These are phyloP conservation scores for Acanthurus leucopareius DNA, from an alignment of 2,797 vertebrate species.

Conservation along the genomic window DNA sequence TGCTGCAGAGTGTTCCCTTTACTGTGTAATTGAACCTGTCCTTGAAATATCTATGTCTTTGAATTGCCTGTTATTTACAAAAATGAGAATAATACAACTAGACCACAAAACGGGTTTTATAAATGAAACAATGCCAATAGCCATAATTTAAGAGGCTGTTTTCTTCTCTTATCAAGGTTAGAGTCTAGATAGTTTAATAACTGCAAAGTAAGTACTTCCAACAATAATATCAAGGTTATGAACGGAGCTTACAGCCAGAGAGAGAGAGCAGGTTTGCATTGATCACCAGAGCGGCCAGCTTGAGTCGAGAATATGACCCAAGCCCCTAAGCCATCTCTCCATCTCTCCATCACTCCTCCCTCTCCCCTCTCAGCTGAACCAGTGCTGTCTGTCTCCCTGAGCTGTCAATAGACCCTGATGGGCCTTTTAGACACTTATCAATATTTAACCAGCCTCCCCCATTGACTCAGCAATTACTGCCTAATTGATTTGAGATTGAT, in stretches of 20 bases:
- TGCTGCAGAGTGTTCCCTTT: background rate
- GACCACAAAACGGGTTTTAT: background rate
- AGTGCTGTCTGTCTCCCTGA: slow-evolving; percentile 83
- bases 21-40: background rate
- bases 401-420: slow-evolving; percentile 86
- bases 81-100: background rate
- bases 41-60: background rate
- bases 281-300: slow-evolving; percentile 64
- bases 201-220: slow-evolving; percentile 19
- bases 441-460: slow-evolving; percentile 89
- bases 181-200: slow-evolving; percentile 16
- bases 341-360: slow-evolving; percentile 77
- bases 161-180: slow-evolving; percentile 15
- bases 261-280: slow-evolving; percentile 63
- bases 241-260: slow-evolving; percentile 38
- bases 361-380: slow-evolving; percentile 62
- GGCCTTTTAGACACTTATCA: slow-evolving; percentile 91
- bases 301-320: slow-evolving; percentile 73
- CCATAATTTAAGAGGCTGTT: background rate
- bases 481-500: slow-evolving; percentile 93
- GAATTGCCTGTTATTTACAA: background rate
- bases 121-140: slow-evolving; percentile 1
- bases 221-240: slow-evolving; percentile 49
- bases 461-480: slow-evolving; percentile 91
- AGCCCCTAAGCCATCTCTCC: slow-evolving; percentile 75